Evolutionary conservation across 1,140 invertebrate genomes (phyloP).

Genomic region (Palaemon carinicauda): DNA sequence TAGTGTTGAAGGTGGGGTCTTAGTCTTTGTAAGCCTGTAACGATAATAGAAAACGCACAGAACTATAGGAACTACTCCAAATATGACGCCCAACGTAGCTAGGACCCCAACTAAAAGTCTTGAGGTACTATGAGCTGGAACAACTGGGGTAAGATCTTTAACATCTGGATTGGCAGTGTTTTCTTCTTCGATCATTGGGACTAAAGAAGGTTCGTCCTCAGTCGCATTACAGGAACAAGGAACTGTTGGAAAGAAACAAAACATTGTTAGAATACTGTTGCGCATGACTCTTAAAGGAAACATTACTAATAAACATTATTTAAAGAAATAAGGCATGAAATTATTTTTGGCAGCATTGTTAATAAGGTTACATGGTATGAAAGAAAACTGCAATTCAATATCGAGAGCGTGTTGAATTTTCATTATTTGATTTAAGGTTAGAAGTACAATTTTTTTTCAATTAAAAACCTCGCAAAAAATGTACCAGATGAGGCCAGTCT

Average conservation of each 20-base stretch:
- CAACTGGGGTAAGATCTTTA: slow-evolving; percentile 45
- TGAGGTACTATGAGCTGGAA: slow-evolving; percentile 4
- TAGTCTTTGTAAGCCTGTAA: slow-evolving; percentile 20
- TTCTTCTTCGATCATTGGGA: no score
- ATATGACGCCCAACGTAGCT: slow-evolving; percentile 43
- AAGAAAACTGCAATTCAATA: no score
- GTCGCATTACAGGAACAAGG: slow-evolving; percentile 50
- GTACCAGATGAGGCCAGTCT: no score
- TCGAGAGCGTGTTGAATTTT: no score
- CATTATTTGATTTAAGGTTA: no score
- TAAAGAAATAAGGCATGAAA: background rate
- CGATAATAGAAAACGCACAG: slow-evolving; percentile 43
- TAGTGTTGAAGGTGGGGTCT: background rate
- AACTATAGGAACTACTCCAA: slow-evolving; percentile 36
- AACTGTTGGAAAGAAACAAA: background rate
- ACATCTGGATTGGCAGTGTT: slow-evolving; percentile 18
- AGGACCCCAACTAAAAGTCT: slow-evolving; percentile 33
- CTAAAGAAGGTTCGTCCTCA: slow-evolving; percentile 2
- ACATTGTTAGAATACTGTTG: background rate
- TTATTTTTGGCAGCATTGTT: no score
- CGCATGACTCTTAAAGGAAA: background rate
- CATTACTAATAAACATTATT: background rate
- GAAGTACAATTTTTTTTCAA: no score
- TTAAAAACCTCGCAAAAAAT: no score
- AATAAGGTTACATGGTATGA: no score